Evolutionary conservation across 2,113 vertebrate species (phyloP).

Genomic region (Benitochromis conjunctus): DNA sequence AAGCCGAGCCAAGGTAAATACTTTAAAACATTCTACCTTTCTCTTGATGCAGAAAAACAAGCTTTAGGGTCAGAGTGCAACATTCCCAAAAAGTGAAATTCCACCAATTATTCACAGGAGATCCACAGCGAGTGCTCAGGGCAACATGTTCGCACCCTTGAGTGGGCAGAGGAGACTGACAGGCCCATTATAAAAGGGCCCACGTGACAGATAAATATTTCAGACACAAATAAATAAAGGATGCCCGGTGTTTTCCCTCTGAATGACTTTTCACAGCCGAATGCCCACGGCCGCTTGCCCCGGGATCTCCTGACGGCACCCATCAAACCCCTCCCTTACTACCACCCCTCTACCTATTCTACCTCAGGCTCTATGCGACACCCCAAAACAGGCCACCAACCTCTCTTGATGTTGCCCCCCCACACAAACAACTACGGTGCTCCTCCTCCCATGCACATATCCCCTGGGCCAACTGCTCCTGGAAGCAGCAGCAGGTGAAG

Average conservation of each 20-base stretch:
- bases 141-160: slow-evolving; percentile 77
- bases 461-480: slow-evolving; percentile 40
- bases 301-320: slow-evolving; percentile 74
- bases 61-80: slow-evolving; percentile 69
- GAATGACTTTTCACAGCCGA: slow-evolving; percentile 88
- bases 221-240: slow-evolving; percentile 99
- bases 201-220: slow-evolving; percentile 98
- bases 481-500: slow-evolving; percentile 71
- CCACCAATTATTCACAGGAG: slow-evolving; percentile 80
- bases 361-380: slow-evolving; percentile 36
- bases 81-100: slow-evolving; percentile 82
- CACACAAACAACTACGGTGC: neutral
- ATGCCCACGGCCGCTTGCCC: slow-evolving; percentile 81
- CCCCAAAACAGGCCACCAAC: slow-evolving; percentile 44
- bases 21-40: slow-evolving; percentile 70
- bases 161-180: slow-evolving; percentile 84
- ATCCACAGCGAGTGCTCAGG: slow-evolving; percentile 73
- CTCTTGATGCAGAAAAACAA: slow-evolving; percentile 70
- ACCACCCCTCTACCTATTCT: slow-evolving; percentile 36
- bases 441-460: slow-evolving; percentile 3
- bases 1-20: slow-evolving; percentile 64
- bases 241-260: slow-evolving; percentile 87
- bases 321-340: slow-evolving; percentile 48
- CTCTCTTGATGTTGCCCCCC: slow-evolving; percentile 7
- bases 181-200: slow-evolving; percentile 91